phyloP scores from a whole-genome alignment of 1,140 invertebrate genomes.

The Laupala kohalensis region DNA sequence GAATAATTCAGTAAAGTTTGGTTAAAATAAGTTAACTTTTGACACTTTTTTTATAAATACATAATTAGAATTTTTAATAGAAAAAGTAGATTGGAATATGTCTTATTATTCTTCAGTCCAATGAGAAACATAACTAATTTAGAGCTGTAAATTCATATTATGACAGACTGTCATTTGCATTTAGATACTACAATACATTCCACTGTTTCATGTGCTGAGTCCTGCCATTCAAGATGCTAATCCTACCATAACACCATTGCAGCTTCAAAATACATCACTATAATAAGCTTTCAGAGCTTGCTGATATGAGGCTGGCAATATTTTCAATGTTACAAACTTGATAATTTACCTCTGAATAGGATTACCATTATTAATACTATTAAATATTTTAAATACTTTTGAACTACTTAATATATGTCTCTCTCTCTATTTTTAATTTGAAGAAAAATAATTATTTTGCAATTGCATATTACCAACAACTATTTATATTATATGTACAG shows the following conservation, averaged over 20 bases:
- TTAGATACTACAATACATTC: neutral
- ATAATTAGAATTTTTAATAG: too few species aligned
- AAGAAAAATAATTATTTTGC: neutral
- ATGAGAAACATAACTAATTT: too few species aligned
- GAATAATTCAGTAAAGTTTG: neutral
- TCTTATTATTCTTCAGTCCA: too few species aligned
- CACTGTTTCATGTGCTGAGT: neutral
- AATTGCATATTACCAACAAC: conserved; percentile 6
- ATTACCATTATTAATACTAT: neutral
- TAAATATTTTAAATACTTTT: neutral
- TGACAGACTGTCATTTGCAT: neutral
- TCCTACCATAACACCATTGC: neutral
- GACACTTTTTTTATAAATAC: too few species aligned
- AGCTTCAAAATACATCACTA: neutral
- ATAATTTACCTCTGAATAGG: neutral
- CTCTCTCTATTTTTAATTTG: neutral
- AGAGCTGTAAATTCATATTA: too few species aligned
- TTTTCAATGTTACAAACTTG: neutral
- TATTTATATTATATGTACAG: conserved; percentile 6
- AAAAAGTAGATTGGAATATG: too few species aligned
- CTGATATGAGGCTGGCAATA: neutral
- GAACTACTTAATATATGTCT: neutral
- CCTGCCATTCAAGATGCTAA: neutral
- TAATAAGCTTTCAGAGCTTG: neutral
- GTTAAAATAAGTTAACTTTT: neutral